Conservation (phyloP, 1,140 invertebrate genomes). For the Trichonephila clavata region DNA sequence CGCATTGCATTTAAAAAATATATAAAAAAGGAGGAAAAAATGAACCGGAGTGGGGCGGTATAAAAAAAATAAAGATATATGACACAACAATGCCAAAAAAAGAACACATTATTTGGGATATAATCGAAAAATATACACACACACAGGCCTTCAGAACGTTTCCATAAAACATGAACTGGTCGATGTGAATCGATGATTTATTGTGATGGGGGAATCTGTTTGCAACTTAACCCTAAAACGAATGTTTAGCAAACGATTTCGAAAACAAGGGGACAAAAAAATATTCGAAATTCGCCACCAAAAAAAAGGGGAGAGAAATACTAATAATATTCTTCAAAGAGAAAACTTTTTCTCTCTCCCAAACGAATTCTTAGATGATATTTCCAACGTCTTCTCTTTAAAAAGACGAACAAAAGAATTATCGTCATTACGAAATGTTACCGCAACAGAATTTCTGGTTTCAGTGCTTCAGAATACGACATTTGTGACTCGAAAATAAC, state of each 20-base stretch:
- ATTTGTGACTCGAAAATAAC: neutral
- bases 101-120: neutral
- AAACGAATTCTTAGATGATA: neutral
- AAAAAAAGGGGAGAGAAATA: neutral
- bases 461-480: neutral
- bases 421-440: slow-evolving; percentile 15
- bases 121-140: neutral
- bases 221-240: neutral
- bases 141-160: neutral
- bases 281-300: neutral
- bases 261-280: neutral
- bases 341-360: neutral
- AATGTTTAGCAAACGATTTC: neutral
- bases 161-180: slow-evolving; percentile 38
- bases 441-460: neutral
- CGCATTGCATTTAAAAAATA: slow-evolving; percentile 3
- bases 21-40: neutral
- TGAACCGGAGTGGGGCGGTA: neutral
- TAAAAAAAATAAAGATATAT: slow-evolving; percentile 7
- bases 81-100: neutral
- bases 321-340: slow-evolving; percentile 4
- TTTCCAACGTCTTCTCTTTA: neutral
- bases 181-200: slow-evolving; percentile 27
- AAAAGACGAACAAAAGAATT: neutral
- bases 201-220: neutral